Conservation (phyloP, 2,113 vertebrate species). For the Cyphomyrus plagiostoma region DNA sequence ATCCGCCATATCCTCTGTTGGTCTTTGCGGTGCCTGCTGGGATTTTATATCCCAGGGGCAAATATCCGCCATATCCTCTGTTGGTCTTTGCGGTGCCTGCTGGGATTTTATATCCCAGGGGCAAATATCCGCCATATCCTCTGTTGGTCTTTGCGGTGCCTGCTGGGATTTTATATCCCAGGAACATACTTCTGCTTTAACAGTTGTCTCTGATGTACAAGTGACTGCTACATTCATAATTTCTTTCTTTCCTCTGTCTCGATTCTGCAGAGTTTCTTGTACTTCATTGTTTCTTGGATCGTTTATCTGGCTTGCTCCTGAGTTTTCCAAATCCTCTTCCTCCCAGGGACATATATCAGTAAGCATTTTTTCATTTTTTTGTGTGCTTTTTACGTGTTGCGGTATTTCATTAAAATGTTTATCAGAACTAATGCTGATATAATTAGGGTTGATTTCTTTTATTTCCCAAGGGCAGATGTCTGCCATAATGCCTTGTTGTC, state of each 20-base stretch:
- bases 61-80: background rate
- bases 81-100: slow-evolving; percentile 33
- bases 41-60: slow-evolving; percentile 45
- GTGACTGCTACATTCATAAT: background rate
- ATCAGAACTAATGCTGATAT: background rate
- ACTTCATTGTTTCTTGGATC: background rate
- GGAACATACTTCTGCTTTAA: slow-evolving; percentile 50
- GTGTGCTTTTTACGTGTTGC: background rate
- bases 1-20: background rate
- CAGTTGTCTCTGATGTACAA: background rate
- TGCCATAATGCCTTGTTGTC: background rate
- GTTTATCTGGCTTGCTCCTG: background rate
- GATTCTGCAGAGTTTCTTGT: background rate
- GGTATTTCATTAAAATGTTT: background rate
- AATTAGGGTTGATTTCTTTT: slow-evolving; percentile 40
- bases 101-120: slow-evolving; percentile 45
- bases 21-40: slow-evolving; percentile 33
- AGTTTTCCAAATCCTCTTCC: background rate
- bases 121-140: slow-evolving; percentile 22
- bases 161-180: slow-evolving; percentile 46
- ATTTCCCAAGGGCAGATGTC: slow-evolving; percentile 46
- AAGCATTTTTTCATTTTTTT: background rate
- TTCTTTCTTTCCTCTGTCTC: background rate
- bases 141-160: slow-evolving; percentile 30
- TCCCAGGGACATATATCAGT: background rate